Percentiles rank a stretch among this genome's conserved stretches.
Evolutionary conservation across 2,888 invertebrate genomes (phyloP).

Genomic region (Erynnis tages): DNA sequence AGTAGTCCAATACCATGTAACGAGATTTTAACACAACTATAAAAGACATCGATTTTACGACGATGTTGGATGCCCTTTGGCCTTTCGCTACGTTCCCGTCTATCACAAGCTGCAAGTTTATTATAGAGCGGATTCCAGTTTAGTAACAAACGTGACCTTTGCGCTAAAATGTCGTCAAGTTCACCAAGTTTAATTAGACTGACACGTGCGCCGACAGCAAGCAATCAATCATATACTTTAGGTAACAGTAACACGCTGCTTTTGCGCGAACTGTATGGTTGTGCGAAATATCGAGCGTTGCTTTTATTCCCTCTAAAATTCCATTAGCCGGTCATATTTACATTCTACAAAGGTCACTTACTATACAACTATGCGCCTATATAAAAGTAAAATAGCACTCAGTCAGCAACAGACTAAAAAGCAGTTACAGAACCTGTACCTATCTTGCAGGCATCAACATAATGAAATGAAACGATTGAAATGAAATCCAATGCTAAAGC

Average conservation of each 20-base stretch:
- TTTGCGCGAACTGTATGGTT: neutral
- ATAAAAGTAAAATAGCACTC: too few species aligned
- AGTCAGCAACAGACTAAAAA: too few species aligned
- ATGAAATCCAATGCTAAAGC: too few species aligned
- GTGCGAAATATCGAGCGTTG: constrained; percentile 13
- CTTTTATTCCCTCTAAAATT: constrained; percentile 15
- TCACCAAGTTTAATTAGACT: constrained; percentile 32
- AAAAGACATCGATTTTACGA: neutral
- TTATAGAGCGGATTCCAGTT: constrained; percentile 17
- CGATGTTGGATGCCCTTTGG: neutral
- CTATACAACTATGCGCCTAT: too few species aligned
- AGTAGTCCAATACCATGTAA: too few species aligned
- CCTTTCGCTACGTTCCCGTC: constrained; percentile 9
- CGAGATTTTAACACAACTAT: too few species aligned
- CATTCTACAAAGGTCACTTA: neutral
- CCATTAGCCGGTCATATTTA: constrained; percentile 1
- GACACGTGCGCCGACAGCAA: constrained; percentile 12
- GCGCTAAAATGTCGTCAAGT: constrained; percentile 33
- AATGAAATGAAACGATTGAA: too few species aligned
- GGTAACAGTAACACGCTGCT: neutral
- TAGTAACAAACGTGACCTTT: constrained; percentile 35
- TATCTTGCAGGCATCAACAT: too few species aligned
- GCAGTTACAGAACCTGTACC: too few species aligned
- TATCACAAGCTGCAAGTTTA: constrained; percentile 3
- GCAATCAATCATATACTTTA: constrained; percentile 10